Percentiles rank a stretch among this genome's conserved stretches.
These are phyloP conservation scores for Psococerastis gibbosa DNA, from an alignment of 2,888 invertebrate species.

Conservation along the genomic window DNA sequence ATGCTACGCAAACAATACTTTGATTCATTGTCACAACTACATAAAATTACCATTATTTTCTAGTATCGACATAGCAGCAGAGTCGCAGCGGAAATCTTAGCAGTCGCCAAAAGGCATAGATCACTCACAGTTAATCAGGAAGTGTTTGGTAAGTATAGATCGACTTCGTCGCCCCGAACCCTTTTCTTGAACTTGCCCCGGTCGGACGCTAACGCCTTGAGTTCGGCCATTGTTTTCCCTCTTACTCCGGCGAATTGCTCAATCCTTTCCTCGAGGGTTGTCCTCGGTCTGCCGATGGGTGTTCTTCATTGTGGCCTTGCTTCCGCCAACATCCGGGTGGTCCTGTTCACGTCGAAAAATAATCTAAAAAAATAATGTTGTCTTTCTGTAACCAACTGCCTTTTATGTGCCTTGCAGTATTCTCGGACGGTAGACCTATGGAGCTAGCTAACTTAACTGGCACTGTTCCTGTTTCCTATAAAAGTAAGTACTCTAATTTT, in stretches of 20 bases:
- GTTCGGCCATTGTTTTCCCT: no score
- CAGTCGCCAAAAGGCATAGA: slow-evolving; percentile 41
- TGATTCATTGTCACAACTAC: not conserved
- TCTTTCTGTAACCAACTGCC: no score
- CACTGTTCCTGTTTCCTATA: slow-evolving; percentile 82
- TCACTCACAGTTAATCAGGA: slow-evolving; percentile 44
- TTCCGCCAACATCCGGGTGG: no score
- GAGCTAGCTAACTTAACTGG: slow-evolving; percentile 72
- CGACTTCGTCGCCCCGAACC: no score
- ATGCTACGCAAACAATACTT: not conserved
- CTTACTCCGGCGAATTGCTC: no score
- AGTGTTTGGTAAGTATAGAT: slow-evolving; percentile 51
- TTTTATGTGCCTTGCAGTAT: slow-evolving; percentile 41
- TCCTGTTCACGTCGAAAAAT: no score
- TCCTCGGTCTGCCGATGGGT: no score
- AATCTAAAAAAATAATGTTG: no score
- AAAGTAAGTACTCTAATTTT: slow-evolving; percentile 36
- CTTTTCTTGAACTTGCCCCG: no score
- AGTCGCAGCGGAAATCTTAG: slow-evolving; percentile 45
- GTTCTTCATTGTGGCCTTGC: no score
- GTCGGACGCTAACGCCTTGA: no score
- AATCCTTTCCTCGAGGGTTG: no score
- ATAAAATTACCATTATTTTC: slow-evolving; percentile 21
- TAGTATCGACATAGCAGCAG: slow-evolving; percentile 51
- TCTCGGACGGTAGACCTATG: slow-evolving; percentile 68